Evolutionary conservation across 1,140 invertebrate species (phyloP).

Genomic region (Thaumatotibia leucotreta): DNA sequence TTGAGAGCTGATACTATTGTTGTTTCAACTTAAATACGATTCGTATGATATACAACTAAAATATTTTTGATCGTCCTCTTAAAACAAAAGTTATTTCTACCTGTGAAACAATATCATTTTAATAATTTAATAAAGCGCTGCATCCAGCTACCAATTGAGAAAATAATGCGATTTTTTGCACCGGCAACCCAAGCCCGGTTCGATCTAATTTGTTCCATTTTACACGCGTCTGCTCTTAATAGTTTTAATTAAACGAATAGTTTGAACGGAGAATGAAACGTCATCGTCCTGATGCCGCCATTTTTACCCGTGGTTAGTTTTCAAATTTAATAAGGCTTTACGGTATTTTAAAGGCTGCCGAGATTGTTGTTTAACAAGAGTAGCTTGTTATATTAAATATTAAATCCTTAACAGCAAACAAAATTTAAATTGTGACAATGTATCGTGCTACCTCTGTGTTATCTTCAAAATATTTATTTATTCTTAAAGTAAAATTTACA

Average conservation of each 20-base stretch:
- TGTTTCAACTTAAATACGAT: no score
- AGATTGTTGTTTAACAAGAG: not conserved
- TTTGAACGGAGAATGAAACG: constrained; percentile 15
- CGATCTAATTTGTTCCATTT: constrained; percentile 36
- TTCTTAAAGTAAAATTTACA: no score
- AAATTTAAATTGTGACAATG: no score
- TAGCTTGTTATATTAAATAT: no score
- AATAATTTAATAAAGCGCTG: constrained; percentile 2
- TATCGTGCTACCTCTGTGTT: no score
- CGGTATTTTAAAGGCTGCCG: not conserved
- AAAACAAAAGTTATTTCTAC: not conserved
- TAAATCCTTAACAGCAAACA: no score
- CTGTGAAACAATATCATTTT: not conserved
- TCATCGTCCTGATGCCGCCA: not conserved
- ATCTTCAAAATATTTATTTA: no score
- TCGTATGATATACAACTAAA: no score
- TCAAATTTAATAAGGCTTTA: constrained; percentile 7
- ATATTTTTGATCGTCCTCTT: no score
- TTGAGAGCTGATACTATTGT: no score
- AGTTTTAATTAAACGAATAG: constrained; percentile 44
- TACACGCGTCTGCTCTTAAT: constrained; percentile 36
- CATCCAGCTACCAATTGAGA: not conserved
- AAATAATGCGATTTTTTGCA: constrained; percentile 33
- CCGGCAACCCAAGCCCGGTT: constrained; percentile 23
- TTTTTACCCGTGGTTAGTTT: not conserved